Conservation (phyloP, 2,113 vertebrate species). For the Rhinolophus sinicus region DNA sequence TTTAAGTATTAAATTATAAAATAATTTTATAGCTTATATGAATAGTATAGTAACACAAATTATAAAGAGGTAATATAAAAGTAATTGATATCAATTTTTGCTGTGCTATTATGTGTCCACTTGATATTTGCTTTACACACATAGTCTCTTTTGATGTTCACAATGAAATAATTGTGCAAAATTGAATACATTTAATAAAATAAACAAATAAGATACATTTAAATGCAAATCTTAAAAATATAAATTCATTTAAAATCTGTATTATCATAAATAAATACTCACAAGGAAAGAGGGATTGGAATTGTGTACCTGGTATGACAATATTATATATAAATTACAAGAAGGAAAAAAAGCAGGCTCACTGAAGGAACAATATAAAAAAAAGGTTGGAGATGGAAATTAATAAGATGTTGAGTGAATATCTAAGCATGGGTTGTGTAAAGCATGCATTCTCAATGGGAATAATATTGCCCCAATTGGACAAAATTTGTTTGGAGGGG, state of each 20-base stretch:
- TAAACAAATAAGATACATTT: neutral
- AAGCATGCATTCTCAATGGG: neutral
- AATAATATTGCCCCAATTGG: neutral
- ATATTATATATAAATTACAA: neutral
- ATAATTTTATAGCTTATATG: neutral
- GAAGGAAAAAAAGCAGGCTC: neutral
- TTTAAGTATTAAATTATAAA: neutral
- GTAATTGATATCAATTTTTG: neutral
- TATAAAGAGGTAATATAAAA: neutral
- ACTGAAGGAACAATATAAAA: neutral
- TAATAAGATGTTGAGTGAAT: neutral
- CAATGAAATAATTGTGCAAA: neutral
- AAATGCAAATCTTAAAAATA: neutral
- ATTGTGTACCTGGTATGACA: accelerated
- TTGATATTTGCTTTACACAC: neutral
- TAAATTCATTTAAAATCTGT: neutral
- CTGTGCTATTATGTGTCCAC: neutral
- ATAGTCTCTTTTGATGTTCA: neutral
- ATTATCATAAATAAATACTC: neutral
- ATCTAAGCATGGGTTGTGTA: neutral
- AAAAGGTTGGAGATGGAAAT: neutral
- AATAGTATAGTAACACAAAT: neutral
- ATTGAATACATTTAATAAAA: neutral
- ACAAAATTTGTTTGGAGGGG: neutral
- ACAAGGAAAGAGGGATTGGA: neutral